Conservation (phyloP, 2,113 vertebrate genomes). For the Carlito syrichta region DNA sequence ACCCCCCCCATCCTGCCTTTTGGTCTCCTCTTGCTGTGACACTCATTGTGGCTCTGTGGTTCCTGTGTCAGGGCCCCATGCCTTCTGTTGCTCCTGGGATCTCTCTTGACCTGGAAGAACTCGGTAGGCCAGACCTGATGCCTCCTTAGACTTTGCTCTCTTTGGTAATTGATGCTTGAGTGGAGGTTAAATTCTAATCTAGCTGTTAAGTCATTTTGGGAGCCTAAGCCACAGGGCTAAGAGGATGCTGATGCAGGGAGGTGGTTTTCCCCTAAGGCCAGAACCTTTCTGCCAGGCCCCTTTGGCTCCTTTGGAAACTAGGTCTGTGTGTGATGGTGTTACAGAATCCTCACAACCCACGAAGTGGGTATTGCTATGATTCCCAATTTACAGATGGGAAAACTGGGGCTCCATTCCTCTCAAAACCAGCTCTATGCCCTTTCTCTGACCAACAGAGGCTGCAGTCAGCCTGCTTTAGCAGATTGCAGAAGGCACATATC, state of each 20-base stretch:
- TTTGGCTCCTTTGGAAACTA: background rate
- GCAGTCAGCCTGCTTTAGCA: background rate
- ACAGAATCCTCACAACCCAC: background rate
- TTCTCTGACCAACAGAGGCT: background rate
- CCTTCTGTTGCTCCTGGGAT: background rate
- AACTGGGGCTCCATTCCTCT: background rate
- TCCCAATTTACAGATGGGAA: background rate
- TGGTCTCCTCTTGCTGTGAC: background rate
- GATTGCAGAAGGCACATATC: background rate
- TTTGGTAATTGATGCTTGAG: background rate
- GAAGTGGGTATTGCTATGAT: background rate
- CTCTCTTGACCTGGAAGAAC: background rate
- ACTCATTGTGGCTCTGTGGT: background rate
- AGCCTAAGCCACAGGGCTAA: background rate
- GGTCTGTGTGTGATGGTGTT: background rate
- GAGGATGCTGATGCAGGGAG: background rate
- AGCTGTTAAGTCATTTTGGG: background rate
- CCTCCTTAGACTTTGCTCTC: conserved; percentile 12
- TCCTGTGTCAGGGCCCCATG: background rate
- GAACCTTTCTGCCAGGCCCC: background rate
- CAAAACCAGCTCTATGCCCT: background rate
- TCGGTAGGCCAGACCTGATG: background rate
- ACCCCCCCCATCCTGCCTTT: background rate
- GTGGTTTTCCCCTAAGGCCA: background rate
- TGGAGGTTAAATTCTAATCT: conserved; percentile 47